These are phyloP conservation scores for Valencia hispanica DNA, from an alignment of 2,797 vertebrate genomes.

Conservation along the genomic window DNA sequence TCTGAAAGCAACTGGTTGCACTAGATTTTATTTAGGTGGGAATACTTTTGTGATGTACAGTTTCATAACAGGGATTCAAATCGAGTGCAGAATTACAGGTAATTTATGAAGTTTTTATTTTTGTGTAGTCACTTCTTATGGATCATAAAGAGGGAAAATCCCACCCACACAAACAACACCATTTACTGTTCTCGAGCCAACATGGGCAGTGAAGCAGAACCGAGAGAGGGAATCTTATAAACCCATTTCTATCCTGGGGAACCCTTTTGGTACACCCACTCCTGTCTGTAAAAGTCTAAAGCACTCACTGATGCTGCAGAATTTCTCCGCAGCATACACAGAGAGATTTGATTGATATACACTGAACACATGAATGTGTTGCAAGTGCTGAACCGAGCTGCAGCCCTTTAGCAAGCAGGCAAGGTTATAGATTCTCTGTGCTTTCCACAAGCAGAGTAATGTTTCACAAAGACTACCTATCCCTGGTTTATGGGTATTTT, in stretches of 20 bases:
- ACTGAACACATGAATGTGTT: background rate
- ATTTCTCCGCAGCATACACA: background rate
- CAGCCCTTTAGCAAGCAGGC: background rate
- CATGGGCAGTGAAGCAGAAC: background rate
- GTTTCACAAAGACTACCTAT: background rate
- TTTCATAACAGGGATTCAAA: background rate
- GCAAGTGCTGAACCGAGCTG: background rate
- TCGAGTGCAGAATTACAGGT: background rate
- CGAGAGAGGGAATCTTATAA: background rate
- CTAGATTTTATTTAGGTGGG: background rate
- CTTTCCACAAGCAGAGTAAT: background rate
- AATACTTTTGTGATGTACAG: background rate
- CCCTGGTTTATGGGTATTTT: background rate
- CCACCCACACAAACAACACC: background rate
- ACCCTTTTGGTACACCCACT: background rate
- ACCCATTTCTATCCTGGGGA: conserved; percentile 11
- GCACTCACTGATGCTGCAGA: background rate
- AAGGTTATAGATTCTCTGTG: background rate
- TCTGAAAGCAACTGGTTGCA: background rate
- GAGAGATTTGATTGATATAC: background rate
- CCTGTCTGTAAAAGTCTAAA: background rate
- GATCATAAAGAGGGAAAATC: background rate
- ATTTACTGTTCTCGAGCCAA: background rate
- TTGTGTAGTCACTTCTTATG: background rate
- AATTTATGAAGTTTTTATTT: background rate